Evolutionary conservation across 2,113 vertebrate species (phyloP).

Genomic region (Conger conger): DNA sequence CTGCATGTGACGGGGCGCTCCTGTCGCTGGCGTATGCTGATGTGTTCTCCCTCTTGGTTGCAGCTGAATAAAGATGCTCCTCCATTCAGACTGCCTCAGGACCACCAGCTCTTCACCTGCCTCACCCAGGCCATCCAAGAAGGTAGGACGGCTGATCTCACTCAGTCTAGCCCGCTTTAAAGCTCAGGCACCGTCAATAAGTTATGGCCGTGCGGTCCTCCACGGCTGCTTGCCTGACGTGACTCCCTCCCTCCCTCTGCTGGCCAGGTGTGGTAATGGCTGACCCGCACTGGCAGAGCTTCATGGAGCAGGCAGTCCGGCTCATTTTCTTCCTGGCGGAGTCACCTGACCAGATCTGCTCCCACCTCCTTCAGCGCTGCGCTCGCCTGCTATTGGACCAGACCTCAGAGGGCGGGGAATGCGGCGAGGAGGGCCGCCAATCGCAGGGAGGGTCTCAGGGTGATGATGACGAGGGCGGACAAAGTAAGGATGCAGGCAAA

Average conservation of each 20-base stretch:
- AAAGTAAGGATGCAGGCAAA: slow-evolving; percentile 44
- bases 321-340: slow-evolving; percentile 90
- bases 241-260: background rate
- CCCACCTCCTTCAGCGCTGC: slow-evolving; percentile 76
- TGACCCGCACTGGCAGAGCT: slow-evolving; percentile 85
- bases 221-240: background rate
- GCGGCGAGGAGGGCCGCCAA: slow-evolving; percentile 44
- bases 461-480: slow-evolving; percentile 56
- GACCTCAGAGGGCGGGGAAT: slow-evolving; percentile 35
- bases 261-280: slow-evolving; percentile 67
- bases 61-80: slow-evolving; percentile 62
- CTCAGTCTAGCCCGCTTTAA: background rate
- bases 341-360: slow-evolving; percentile 84
- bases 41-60: slow-evolving; percentile 34
- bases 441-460: slow-evolving; percentile 53
- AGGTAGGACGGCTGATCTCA: slow-evolving; percentile 65
- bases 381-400: slow-evolving; percentile 64
- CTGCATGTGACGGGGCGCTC: no score
- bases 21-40: background rate
- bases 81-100: slow-evolving; percentile 81
- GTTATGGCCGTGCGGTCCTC: no score
- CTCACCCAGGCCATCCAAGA: slow-evolving; percentile 75
- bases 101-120: slow-evolving; percentile 79
- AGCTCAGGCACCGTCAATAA: background rate
- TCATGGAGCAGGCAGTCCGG: slow-evolving; percentile 81